Base-by-base conservation (phyloP, 2,113 vertebrate species). In the Menidia beryllina region DNA sequence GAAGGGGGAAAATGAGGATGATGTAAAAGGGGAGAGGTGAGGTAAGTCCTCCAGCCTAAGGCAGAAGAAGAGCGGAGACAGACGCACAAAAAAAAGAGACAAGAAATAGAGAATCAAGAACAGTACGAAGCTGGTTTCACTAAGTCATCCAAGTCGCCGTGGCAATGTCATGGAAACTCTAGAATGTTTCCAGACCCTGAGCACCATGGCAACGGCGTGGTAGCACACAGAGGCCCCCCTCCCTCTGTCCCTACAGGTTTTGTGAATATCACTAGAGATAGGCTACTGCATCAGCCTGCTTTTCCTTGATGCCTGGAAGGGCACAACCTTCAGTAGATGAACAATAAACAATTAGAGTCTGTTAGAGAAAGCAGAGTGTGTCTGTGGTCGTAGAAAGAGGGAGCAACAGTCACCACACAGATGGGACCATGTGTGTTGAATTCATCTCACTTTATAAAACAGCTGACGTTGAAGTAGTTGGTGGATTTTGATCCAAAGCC, bases 141-240 rank as follows among this genome's bases (percentile, higher is more conserved):
- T 58, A 74, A 83, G 83, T 84, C 78, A 84, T 78, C 78, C 74
- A 84, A 85, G 85, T 86, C 71, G 43, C 85, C 7, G 36, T 81
- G 84, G 82, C 58, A 75, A 88, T 87, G 87, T 86, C 85, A 87
- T 89, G 88, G 91, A 86, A 90, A 91, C 78, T 81, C 86, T 38
- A 47, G 70, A 87, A 85, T 78, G 73, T 84, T 79, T 90, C 77
- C 73, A 86, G 81, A 81, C 61, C 81, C 62, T 39, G 47, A 76
- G 65, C n/a, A 13, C 85, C 83, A 88, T 86, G 66, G 86, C 72
- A 92, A 90, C 90, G 3, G 62, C 24, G 56, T 15, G 48, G 63
- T 39, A 57, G 74, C 53, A 48, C 68, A 71, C 59, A 3, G 13
- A 72, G 72, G 53, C 21, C 64, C 27, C 58, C 45, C 55, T 66